Evolutionary conservation across 2,888 invertebrate genomes (phyloP).

Genomic region (Netelia fuscicornis): DNA sequence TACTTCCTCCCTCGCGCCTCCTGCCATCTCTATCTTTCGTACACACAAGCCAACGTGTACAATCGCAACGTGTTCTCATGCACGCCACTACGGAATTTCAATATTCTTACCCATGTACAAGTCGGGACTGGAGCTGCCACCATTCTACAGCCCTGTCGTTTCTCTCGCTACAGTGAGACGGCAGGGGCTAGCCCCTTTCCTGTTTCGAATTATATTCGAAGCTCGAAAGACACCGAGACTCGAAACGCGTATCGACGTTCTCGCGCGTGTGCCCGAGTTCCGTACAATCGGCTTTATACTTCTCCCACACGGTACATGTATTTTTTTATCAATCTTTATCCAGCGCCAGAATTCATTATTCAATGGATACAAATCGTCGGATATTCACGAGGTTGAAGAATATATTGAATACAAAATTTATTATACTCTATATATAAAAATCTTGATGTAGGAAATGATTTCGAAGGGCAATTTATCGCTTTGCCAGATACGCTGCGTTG

Average conservation of each 20-base stretch:
- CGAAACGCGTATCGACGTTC: constrained; percentile 4
- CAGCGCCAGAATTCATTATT: constrained; percentile 56
- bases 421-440: constrained; percentile 31
- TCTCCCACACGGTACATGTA: constrained; percentile 18
- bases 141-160: background rate
- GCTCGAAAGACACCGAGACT: constrained; percentile 7
- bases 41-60: background rate
- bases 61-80: constrained; percentile 42
- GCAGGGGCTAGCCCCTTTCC: constrained; percentile 10
- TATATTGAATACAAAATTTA: constrained; percentile 55
- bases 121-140: constrained; percentile 14
- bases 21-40: background rate
- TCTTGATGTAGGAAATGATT: constrained; percentile 47
- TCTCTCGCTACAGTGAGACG: background rate
- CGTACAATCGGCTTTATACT: constrained; percentile 17
- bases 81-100: constrained; percentile 70
- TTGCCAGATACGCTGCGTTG: constrained; percentile 12
- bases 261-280: background rate
- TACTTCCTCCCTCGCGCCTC: background rate
- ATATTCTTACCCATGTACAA: constrained; percentile 64
- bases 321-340: constrained; percentile 42
- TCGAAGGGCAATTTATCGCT: constrained; percentile 50
- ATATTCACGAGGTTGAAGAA: constrained; percentile 30
- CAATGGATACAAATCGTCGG: constrained; percentile 38
- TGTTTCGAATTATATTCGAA: constrained; percentile 33